phyloP scores from a whole-genome alignment of 2,797 vertebrate genomes.

The Chaunax sp. region DNA sequence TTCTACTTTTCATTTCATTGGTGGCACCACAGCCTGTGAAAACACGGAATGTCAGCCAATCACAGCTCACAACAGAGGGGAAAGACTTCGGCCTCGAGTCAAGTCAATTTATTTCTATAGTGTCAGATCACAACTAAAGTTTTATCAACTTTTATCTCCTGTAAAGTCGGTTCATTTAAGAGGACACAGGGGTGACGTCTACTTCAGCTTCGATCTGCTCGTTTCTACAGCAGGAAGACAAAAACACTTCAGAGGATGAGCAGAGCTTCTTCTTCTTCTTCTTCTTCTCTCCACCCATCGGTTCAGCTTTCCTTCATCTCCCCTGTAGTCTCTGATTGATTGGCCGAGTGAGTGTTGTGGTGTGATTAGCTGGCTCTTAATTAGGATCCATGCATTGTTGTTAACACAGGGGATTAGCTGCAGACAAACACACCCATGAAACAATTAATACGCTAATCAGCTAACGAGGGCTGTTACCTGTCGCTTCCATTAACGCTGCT shows the following conservation, averaged over 20 bases:
- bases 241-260: too few relatives aligned
- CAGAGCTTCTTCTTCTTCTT: too few relatives aligned
- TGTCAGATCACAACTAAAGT: too few relatives aligned
- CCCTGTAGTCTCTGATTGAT: slow-evolving; percentile 48
- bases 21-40: background rate
- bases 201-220: background rate
- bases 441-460: slow-evolving; percentile 74
- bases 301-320: slow-evolving; percentile 27
- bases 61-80: too few relatives aligned
- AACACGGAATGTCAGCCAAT: background rate
- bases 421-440: slow-evolving; percentile 75
- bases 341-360: slow-evolving; percentile 43
- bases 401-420: slow-evolving; percentile 73
- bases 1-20: too few relatives aligned
- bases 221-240: background rate
- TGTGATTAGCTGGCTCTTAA: slow-evolving; percentile 70
- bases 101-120: too few relatives aligned
- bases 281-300: background rate
- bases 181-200: background rate
- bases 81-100: too few relatives aligned
- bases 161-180: background rate
- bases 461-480: slow-evolving; percentile 52
- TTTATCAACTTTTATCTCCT: too few relatives aligned
- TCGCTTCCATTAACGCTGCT: slow-evolving; percentile 35
- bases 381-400: slow-evolving; percentile 71